A percentile compares a stretch with the other conserved stretches of the same genome.
These are phyloP conservation scores for Adrianichthys oophorus DNA, from an alignment of 2,797 vertebrate species.

Conservation along the genomic window DNA sequence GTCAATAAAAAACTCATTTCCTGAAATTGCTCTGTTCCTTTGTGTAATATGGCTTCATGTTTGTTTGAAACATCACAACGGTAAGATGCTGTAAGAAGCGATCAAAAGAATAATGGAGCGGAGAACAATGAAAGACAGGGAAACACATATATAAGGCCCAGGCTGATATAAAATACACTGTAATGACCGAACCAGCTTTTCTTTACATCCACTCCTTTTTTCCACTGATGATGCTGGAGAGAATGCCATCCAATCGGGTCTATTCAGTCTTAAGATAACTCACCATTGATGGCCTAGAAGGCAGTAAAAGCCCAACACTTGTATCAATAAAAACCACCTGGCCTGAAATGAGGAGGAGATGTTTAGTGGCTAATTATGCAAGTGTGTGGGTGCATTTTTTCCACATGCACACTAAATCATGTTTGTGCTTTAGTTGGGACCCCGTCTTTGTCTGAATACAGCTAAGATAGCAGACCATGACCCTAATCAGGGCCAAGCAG, in stretches of 20 bases:
- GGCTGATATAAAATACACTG: constrained; percentile 15
- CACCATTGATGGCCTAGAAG: neutral
- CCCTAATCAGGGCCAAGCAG: no score
- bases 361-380: constrained; percentile 31
- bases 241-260: constrained; percentile 23
- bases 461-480: no score
- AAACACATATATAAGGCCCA: constrained; percentile 2
- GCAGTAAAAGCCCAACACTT: constrained; percentile 8
- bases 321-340: constrained; percentile 36
- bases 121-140: neutral
- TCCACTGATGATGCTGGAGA: constrained; percentile 25
- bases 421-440: no score
- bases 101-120: constrained; percentile 11
- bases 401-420: neutral
- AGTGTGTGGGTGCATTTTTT: constrained; percentile 27
- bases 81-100: constrained; percentile 54
- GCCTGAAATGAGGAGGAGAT: constrained; percentile 11
- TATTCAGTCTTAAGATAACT: neutral
- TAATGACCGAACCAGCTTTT: neutral
- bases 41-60: constrained; percentile 35
- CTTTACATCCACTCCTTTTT: constrained; percentile 37
- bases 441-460: no score
- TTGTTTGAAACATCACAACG: constrained; percentile 62
- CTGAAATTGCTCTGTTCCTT: constrained; percentile 33
- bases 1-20: constrained; percentile 68